A percentile compares a stretch with the other conserved stretches of the same genome.
Evolutionary conservation across 2,888 invertebrate species (phyloP).

Genomic region (Auanema freiburgensis): DNA sequence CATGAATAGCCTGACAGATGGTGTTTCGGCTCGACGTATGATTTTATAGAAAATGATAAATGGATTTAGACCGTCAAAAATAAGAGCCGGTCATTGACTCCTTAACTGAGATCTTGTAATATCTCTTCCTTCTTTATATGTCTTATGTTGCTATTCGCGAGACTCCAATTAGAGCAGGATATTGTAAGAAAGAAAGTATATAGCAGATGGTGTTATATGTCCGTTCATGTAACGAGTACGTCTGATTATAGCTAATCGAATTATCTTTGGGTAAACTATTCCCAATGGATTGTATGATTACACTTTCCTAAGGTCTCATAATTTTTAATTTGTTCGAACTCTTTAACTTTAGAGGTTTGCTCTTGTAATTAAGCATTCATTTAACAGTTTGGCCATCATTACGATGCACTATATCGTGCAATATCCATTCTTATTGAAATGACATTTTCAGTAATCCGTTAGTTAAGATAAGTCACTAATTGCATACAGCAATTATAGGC

Average conservation of each 20-base stretch:
- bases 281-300: slow-evolving; percentile 18
- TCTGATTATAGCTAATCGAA: slow-evolving; percentile 24
- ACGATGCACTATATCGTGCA: no score
- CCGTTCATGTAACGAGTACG: slow-evolving; percentile 15
- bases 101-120: slow-evolving; percentile 1
- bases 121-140: background rate
- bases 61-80: slow-evolving; percentile 1
- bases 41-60: background rate
- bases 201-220: slow-evolving; percentile 20
- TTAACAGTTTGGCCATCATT: no score
- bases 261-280: slow-evolving; percentile 22
- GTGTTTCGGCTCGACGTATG: slow-evolving; percentile 1
- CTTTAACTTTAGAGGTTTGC: no score
- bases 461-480: no score
- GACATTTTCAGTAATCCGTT: no score
- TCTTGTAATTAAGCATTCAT: no score
- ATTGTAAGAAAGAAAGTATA: slow-evolving; percentile 8
- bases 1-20: slow-evolving; percentile 8
- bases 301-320: background rate
- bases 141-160: background rate
- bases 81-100: slow-evolving; percentile 1
- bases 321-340: no score
- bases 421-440: no score
- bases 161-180: background rate
- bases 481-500: no score